These are phyloP conservation scores for Paraplagusia blochii DNA, from an alignment of 2,113 vertebrate species.

Conservation along the genomic window DNA sequence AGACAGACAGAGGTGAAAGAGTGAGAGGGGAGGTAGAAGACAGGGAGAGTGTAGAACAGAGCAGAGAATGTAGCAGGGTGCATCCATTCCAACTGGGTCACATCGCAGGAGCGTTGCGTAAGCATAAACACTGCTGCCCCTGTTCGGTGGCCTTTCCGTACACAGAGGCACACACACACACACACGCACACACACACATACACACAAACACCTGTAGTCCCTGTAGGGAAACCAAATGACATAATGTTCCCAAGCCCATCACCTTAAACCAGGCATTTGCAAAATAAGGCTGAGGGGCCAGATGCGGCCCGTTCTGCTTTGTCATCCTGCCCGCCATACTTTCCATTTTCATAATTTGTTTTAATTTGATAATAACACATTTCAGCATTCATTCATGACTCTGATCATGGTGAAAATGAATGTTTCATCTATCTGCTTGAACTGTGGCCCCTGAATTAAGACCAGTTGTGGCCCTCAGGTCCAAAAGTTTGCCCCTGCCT, in stretches of 20 bases:
- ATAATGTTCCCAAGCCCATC: background rate
- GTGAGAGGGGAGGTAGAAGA: background rate
- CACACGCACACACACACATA: constrained; percentile 21
- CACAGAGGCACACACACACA: constrained; percentile 17
- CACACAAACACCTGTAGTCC: constrained; percentile 8
- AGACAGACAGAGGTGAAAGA: constrained; percentile 1
- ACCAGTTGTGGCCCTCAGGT: no score
- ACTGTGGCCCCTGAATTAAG: no score
- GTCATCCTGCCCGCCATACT: no score
- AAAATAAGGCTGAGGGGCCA: no score
- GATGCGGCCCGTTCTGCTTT: no score
- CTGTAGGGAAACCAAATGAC: background rate
- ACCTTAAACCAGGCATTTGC: background rate
- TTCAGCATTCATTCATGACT: no score
- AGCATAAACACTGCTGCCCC: constrained; percentile 73
- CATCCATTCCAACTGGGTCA: constrained; percentile 75
- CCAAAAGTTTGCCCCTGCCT: no score
- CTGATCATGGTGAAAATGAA: no score
- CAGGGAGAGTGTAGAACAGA: constrained; percentile 19
- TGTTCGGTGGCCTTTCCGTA: constrained; percentile 63
- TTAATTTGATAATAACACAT: no score
- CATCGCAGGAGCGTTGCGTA: constrained; percentile 73
- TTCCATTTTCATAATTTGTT: no score
- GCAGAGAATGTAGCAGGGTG: constrained; percentile 51
- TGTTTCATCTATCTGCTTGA: no score